These are phyloP conservation scores for Spinus pinus DNA, from an alignment of 2,797 vertebrate genomes.

Conservation along the genomic window DNA sequence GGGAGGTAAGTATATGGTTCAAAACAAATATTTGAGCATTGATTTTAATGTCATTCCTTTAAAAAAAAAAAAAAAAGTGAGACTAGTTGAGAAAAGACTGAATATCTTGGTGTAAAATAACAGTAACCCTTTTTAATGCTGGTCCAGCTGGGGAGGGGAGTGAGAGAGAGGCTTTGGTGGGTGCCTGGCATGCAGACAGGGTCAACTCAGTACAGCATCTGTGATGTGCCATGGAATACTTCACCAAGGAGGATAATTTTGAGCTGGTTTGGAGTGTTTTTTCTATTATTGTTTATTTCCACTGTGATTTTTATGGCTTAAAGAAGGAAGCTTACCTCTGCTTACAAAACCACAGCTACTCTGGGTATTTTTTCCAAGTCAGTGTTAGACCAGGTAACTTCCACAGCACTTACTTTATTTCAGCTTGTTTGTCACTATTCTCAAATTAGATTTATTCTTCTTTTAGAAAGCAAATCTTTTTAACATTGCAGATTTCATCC, in stretches of 20 bases:
- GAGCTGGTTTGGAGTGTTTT: neutral
- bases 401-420: conserved; percentile 28
- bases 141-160: no score
- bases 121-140: neutral
- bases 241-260: neutral
- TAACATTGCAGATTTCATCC: conserved; percentile 64
- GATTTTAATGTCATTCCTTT: neutral
- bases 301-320: neutral
- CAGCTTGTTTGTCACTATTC: conserved; percentile 50
- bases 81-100: neutral
- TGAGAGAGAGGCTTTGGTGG: neutral
- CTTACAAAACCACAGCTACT: conserved; percentile 8
- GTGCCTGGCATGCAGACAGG: neutral
- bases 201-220: neutral
- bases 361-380: conserved; percentile 12
- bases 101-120: neutral
- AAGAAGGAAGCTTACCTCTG: neutral
- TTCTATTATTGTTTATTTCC: neutral
- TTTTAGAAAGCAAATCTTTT: conserved; percentile 66
- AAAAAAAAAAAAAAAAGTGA: neutral
- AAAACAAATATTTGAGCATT: neutral
- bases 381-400: conserved; percentile 45
- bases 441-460: conserved; percentile 67
- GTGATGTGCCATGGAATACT: neutral
- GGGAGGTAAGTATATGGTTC: neutral